A percentile compares a stretch with the other conserved stretches of the same genome.
phyloP scores from a whole-genome alignment of 2,888 invertebrate species.

The Fissipunctia ypsillon region DNA sequence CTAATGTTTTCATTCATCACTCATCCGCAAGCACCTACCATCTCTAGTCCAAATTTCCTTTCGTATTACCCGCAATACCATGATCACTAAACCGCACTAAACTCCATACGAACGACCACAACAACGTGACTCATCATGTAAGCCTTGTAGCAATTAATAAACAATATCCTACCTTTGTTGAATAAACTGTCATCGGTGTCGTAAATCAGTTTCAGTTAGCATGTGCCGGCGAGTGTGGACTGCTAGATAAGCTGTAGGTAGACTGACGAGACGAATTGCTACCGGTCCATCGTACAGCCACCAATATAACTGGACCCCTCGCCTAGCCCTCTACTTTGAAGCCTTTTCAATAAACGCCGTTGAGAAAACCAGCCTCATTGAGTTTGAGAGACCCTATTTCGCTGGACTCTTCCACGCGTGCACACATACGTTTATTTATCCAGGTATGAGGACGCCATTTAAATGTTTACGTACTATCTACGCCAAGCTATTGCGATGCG shows the following conservation, averaged over 20 bases:
- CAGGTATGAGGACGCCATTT: slow-evolving; percentile 50
- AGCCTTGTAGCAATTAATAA: slow-evolving; percentile 78
- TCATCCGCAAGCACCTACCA: background rate
- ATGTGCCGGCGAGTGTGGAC: slow-evolving; percentile 81
- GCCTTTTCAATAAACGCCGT: slow-evolving; percentile 58
- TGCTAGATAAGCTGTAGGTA: slow-evolving; percentile 84
- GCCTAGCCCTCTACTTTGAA: slow-evolving; percentile 55
- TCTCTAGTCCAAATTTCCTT: background rate
- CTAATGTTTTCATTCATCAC: background rate
- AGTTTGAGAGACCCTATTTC: slow-evolving; percentile 59
- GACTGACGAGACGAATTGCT: slow-evolving; percentile 83
- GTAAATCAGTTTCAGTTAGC: slow-evolving; percentile 88
- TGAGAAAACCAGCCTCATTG: slow-evolving; percentile 59
- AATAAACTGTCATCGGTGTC: slow-evolving; percentile 81
- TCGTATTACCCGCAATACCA: background rate
- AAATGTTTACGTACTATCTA: slow-evolving; percentile 44
- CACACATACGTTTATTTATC: slow-evolving; percentile 58
- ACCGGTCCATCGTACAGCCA: slow-evolving; percentile 66
- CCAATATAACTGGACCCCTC: slow-evolving; percentile 74
- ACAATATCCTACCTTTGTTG: slow-evolving; percentile 74
- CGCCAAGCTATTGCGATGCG: background rate
- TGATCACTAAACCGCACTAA: slow-evolving; percentile 38
- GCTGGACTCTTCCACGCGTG: slow-evolving; percentile 62
- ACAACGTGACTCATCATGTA: slow-evolving; percentile 65
- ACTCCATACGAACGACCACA: slow-evolving; percentile 30